These are phyloP conservation scores for Oryzias curvinotus DNA, from an alignment of 2,113 vertebrate species.

Conservation along the genomic window DNA sequence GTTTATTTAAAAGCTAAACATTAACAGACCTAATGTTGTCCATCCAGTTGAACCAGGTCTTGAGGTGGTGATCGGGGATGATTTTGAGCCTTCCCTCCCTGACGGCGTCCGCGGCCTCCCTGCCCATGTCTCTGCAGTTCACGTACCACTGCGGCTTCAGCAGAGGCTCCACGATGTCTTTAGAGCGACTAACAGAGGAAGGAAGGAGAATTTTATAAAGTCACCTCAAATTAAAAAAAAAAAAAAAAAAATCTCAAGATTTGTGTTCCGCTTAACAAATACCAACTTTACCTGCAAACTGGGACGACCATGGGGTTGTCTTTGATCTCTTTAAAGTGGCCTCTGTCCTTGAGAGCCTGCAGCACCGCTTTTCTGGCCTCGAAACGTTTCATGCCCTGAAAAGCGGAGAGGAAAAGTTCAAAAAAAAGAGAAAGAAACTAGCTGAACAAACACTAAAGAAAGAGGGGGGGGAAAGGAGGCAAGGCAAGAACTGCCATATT, in stretches of 20 bases:
- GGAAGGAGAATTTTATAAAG: background rate
- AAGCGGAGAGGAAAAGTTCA: slow-evolving; percentile 1
- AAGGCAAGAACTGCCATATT: slow-evolving; percentile 46
- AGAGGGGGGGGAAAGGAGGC: slow-evolving; percentile 17
- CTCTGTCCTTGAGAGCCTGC: slow-evolving; percentile 81
- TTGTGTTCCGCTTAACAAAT: background rate
- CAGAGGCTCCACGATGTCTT: slow-evolving; percentile 90
- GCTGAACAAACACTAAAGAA: background rate
- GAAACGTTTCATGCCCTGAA: slow-evolving; percentile 88
- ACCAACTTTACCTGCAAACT: slow-evolving; percentile 84
- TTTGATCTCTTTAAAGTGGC: slow-evolving; percentile 84
- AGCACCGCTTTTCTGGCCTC: slow-evolving; percentile 86
- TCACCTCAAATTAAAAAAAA: background rate
- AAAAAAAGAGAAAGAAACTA: slow-evolving; percentile 3
- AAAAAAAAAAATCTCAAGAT: slow-evolving; percentile 1
- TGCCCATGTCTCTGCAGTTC: slow-evolving; percentile 84
- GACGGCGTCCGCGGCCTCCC: slow-evolving; percentile 83
- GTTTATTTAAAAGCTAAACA: background rate
- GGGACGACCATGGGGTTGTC: slow-evolving; percentile 96
- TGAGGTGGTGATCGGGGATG: slow-evolving; percentile 84
- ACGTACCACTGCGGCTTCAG: slow-evolving; percentile 93
- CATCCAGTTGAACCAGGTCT: slow-evolving; percentile 92
- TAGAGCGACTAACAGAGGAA: slow-evolving; percentile 81
- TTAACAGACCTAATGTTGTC: slow-evolving; percentile 87
- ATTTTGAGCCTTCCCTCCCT: slow-evolving; percentile 85